phyloP scores from a whole-genome alignment of 2,797 vertebrate genomes.

The Chaunax sp. region DNA sequence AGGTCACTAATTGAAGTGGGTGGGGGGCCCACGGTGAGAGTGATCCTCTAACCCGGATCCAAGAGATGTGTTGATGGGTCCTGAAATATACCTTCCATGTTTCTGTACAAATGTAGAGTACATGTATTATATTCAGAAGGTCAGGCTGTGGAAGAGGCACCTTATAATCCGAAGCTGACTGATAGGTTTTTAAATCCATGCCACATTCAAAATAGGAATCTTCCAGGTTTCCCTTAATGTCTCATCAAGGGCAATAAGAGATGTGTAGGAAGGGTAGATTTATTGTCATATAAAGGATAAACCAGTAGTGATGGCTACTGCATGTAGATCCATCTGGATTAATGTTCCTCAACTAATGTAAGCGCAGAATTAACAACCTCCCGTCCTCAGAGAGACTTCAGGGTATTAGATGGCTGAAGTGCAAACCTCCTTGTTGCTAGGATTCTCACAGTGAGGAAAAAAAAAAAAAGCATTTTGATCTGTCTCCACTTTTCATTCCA shows the following conservation, averaged over 20 bases:
- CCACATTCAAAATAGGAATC: constrained; percentile 13
- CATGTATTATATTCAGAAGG: constrained; percentile 3
- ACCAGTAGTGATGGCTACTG: constrained; percentile 52
- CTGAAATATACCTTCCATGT: constrained; percentile 42
- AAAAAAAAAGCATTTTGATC: constrained; percentile 40
- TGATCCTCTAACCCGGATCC: constrained; percentile 60
- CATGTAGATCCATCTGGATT: constrained; percentile 73
- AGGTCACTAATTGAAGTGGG: constrained; percentile 73
- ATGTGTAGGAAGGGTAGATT: constrained; percentile 50
- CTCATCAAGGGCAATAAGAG: constrained; percentile 59
- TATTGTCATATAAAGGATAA: constrained; percentile 67
- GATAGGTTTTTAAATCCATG: constrained; percentile 28
- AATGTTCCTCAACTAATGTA: constrained; percentile 75
- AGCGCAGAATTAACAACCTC: constrained; percentile 59
- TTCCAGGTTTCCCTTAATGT: constrained; percentile 31
- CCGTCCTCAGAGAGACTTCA: constrained; percentile 36
- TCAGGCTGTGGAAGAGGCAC: constrained; percentile 8
- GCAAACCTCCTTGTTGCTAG: constrained; percentile 56
- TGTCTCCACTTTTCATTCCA: constrained; percentile 29
- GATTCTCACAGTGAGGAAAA: constrained; percentile 34
- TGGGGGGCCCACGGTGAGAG: constrained; percentile 52
- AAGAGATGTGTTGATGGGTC: constrained; percentile 60
- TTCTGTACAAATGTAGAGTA: neutral
- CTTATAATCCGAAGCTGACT: constrained; percentile 6
- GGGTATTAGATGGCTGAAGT: constrained; percentile 32